These are phyloP conservation scores for Corythoichthys haematopterus DNA, from an alignment of 2,113 vertebrate species.

Conservation along the genomic window DNA sequence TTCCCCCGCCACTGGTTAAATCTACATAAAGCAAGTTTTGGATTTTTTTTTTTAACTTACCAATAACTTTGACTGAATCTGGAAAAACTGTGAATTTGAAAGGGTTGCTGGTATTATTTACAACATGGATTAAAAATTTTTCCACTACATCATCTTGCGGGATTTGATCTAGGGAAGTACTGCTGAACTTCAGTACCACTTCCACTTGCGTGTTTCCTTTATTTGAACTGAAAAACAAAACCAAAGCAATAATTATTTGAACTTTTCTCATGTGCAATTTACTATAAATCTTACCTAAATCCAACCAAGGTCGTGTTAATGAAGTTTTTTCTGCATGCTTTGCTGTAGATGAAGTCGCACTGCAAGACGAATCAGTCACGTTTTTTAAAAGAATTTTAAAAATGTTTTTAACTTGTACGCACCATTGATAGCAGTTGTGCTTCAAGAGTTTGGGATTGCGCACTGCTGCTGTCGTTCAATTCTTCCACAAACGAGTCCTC, in stretches of 20 bases:
- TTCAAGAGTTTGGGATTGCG: background rate
- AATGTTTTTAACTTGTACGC: background rate
- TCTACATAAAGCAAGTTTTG: too few relatives aligned
- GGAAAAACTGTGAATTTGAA: background rate
- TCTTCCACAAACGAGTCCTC: background rate
- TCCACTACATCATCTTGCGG: background rate
- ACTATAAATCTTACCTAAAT: background rate
- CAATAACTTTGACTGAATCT: background rate
- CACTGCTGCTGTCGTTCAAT: slow-evolving; percentile 7
- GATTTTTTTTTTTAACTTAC: background rate
- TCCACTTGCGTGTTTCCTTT: slow-evolving; percentile 1
- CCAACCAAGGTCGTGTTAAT: background rate
- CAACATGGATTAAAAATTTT: background rate
- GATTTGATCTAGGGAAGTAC: background rate
- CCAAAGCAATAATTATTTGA: accelerated
- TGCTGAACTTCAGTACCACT: background rate
- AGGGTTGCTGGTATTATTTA: background rate
- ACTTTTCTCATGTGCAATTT: background rate
- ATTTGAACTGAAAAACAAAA: background rate
- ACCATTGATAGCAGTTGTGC: slow-evolving; percentile 1
- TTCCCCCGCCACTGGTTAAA: too few relatives aligned
- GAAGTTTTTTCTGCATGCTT: background rate
- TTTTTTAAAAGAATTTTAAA: too few relatives aligned
- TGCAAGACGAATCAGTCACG: background rate
- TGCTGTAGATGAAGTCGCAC: slow-evolving; percentile 2